Conservation (phyloP, 2,113 vertebrate genomes). For the Syrmaticus mikado region DNA sequence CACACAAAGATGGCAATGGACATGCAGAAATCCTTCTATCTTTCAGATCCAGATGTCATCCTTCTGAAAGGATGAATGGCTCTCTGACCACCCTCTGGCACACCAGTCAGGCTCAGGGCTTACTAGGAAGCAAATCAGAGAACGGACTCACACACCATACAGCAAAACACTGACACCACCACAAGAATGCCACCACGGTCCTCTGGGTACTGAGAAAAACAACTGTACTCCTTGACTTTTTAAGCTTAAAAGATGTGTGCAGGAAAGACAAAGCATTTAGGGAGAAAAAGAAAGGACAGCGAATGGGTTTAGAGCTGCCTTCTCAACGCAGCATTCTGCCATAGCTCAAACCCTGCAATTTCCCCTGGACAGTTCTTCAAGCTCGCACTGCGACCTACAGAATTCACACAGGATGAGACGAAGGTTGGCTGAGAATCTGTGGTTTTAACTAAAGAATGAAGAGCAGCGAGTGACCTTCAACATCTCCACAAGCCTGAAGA, state of each 20-base stretch:
- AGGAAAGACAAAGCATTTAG: background rate
- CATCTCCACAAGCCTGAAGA: background rate
- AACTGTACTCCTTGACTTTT: background rate
- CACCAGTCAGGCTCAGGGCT: background rate
- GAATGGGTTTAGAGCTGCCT: background rate
- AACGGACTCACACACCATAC: background rate
- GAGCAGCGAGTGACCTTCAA: background rate
- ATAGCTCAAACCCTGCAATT: background rate
- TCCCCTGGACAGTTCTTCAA: background rate
- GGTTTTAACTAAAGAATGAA: background rate
- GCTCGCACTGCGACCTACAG: background rate
- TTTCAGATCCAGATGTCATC: background rate
- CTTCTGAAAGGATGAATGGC: background rate
- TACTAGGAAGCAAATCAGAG: background rate
- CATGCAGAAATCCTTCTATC: background rate
- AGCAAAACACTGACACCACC: background rate
- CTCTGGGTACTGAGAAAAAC: background rate
- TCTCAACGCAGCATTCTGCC: background rate
- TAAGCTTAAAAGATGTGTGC: background rate
- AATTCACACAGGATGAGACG: background rate
- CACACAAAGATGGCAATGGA: background rate
- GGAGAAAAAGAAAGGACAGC: background rate
- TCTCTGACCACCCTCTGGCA: background rate
- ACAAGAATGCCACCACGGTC: background rate
- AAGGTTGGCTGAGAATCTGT: background rate